Conservation (phyloP, 2,888 invertebrate genomes). For the Lamproptera curius region DNA sequence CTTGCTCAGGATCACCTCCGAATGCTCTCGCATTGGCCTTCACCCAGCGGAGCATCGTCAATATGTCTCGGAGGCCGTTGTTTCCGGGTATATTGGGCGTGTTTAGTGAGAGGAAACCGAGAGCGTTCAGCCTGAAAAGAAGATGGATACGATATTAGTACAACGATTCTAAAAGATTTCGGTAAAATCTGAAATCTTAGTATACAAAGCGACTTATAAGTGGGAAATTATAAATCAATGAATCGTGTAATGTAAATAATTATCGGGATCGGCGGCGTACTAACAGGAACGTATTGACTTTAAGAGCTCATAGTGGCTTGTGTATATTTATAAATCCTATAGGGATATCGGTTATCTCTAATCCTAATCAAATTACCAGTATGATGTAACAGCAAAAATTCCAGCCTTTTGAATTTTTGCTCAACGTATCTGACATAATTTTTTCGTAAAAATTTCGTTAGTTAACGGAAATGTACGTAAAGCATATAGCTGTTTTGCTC, state of each 20-base stretch:
- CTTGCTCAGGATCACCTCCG: conserved; percentile 58
- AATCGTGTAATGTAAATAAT: background rate
- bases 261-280: too few species aligned
- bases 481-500: too few species aligned
- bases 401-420: too few species aligned
- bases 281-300: background rate
- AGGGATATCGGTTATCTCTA: conserved; percentile 1
- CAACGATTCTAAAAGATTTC: background rate
- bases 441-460: too few species aligned
- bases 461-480: too few species aligned
- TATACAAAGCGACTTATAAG: background rate
- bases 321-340: background rate
- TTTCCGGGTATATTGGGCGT: conserved; percentile 60
- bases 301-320: background rate
- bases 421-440: too few species aligned
- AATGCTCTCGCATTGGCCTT: conserved; percentile 50
- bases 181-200: background rate
- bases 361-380: too few species aligned
- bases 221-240: background rate
- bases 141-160: background rate
- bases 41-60: conserved; percentile 64
- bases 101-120: conserved; percentile 65
- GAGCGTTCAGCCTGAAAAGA: conserved; percentile 54
- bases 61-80: conserved; percentile 61
- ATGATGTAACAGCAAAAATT: too few species aligned